Evolutionary conservation across 2,113 vertebrate genomes (phyloP).

Genomic region (Macquaria ambigua): DNA sequence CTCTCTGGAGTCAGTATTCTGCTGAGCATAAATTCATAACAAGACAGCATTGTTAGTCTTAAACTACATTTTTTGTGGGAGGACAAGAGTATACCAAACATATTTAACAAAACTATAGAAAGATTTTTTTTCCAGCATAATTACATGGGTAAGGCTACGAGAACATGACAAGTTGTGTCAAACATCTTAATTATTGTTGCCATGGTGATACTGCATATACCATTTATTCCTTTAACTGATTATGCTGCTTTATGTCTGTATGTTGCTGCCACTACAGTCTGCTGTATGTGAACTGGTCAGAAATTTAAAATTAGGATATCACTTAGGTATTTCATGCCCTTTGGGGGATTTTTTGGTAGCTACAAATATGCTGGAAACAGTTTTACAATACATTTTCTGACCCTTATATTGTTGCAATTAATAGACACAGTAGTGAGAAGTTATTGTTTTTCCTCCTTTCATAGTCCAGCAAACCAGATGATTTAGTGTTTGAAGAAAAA

Average conservation of each 20-base stretch:
- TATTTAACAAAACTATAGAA: slow-evolving; percentile 3
- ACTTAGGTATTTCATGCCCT: neutral
- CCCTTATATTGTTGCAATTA: neutral
- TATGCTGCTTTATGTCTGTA: neutral
- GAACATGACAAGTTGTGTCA: neutral
- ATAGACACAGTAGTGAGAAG: neutral
- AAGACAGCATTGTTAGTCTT: neutral
- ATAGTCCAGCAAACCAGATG: neutral
- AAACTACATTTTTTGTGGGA: neutral
- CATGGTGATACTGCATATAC: neutral
- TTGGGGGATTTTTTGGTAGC: neutral
- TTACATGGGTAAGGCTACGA: neutral
- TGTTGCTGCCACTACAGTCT: neutral
- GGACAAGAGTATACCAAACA: neutral
- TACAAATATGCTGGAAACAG: neutral
- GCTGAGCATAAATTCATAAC: neutral
- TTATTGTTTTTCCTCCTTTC: neutral
- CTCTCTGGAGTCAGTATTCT: neutral
- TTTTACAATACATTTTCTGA: neutral
- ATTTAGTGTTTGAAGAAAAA: neutral
- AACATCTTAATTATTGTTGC: neutral
- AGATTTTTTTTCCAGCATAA: neutral
- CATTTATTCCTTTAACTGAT: neutral
- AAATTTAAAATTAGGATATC: neutral
- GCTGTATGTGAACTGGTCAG: neutral